These are phyloP conservation scores for Copidosoma floridanum DNA, from an alignment of 1,140 invertebrate species.

Conservation along the genomic window DNA sequence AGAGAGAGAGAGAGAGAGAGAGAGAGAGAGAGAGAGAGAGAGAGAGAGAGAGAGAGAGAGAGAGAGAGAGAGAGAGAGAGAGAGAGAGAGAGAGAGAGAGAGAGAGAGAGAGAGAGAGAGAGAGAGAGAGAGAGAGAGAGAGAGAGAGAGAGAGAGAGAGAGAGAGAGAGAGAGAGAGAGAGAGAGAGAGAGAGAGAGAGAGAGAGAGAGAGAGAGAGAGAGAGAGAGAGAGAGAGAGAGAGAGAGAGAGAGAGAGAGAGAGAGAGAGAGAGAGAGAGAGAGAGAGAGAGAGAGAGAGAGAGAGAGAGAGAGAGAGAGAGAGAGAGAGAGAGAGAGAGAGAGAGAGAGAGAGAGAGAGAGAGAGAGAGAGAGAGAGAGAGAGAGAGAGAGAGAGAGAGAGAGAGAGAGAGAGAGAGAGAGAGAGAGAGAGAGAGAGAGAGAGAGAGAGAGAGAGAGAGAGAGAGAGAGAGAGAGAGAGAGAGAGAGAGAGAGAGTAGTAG, in stretches of 20 bases:
- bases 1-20: too few species aligned
- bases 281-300: conserved; percentile 30
- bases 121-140: too few species aligned
- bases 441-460: neutral
- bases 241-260: too few species aligned
- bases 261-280: conserved; percentile 17
- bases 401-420: conserved; percentile 29
- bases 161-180: conserved; percentile 26
- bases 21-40: conserved; percentile 3
- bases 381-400: conserved; percentile 22
- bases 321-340: neutral
- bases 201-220: neutral
- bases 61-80: conserved; percentile 24
- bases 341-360: too few species aligned
- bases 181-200: conserved; percentile 19
- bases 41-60: conserved; percentile 25
- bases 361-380: neutral
- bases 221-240: too few species aligned
- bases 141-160: conserved; percentile 16
- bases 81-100: neutral
- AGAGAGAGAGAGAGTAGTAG: too few species aligned
- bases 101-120: too few species aligned
- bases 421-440: neutral
- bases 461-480: too few species aligned
- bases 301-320: conserved; percentile 1